phyloP scores from a whole-genome alignment of 2,797 vertebrate genomes.

The Falco naumanni region DNA sequence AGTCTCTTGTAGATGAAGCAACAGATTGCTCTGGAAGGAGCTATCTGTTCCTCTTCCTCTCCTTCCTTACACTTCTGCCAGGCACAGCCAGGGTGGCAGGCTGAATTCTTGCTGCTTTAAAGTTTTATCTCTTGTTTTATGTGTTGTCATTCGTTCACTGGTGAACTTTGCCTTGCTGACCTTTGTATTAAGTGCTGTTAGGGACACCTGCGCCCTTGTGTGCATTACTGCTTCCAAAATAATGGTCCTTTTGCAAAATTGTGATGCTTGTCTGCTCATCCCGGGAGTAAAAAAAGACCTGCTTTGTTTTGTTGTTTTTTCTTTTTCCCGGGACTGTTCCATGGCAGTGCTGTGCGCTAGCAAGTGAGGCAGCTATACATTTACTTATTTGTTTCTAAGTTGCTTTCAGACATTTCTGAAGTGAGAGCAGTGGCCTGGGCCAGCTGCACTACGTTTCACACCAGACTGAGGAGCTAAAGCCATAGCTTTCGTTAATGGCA shows the following conservation, averaged over 20 bases:
- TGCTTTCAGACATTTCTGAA: neutral
- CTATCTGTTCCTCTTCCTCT: neutral
- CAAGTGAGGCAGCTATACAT: neutral
- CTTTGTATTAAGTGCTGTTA: conserved; percentile 13
- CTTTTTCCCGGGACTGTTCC: neutral
- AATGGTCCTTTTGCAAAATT: neutral
- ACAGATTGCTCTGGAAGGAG: neutral
- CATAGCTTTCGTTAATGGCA: neutral
- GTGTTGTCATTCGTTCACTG: conserved; percentile 13
- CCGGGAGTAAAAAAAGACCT: neutral
- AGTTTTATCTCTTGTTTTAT: conserved; percentile 14
- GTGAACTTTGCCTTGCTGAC: conserved; percentile 37
- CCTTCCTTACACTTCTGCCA: neutral
- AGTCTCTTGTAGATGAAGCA: neutral
- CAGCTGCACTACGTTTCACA: neutral
- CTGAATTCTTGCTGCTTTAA: neutral
- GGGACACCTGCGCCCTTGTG: neutral
- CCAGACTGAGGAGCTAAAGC: neutral
- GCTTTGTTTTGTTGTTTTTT: neutral
- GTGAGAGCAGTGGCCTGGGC: neutral
- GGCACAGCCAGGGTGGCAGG: neutral
- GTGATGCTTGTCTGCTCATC: neutral
- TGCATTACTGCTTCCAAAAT: neutral
- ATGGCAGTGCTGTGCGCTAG: neutral
- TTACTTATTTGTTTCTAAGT: neutral